A percentile compares a stretch with the other conserved stretches of the same genome.
These are phyloP conservation scores for Tauraco erythrolophus DNA, from an alignment of 2,113 vertebrate genomes.

Conservation along the genomic window DNA sequence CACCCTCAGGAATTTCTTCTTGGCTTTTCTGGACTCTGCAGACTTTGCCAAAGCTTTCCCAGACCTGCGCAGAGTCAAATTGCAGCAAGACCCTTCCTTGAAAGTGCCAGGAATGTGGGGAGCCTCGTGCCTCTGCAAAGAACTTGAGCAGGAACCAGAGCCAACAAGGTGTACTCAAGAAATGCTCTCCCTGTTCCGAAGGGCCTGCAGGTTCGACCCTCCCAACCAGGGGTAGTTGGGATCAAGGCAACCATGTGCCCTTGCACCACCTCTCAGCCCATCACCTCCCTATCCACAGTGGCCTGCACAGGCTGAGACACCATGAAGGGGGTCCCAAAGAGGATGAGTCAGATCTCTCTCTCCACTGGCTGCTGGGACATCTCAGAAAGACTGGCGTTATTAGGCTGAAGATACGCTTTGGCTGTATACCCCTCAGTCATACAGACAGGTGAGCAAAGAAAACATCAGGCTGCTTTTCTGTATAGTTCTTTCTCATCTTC, in stretches of 20 bases:
- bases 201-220: not conserved
- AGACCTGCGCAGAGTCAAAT: fast-evolving
- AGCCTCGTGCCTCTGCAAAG: not conserved
- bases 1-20: not conserved
- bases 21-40: not conserved
- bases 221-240: not conserved
- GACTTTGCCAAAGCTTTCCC: not conserved
- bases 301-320: not conserved
- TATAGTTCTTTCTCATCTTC: not conserved
- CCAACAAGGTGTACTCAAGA: fast-evolving
- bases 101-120: fast-evolving
- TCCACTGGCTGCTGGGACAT: not conserved
- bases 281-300: fast-evolving
- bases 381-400: not conserved
- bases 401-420: not conserved
- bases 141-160: not conserved
- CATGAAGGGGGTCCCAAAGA: not conserved
- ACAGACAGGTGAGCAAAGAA: not conserved
- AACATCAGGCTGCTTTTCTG: not conserved
- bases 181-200: not conserved
- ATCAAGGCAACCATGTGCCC: not conserved
- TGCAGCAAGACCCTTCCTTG: not conserved
- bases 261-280: not conserved
- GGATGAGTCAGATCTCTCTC: not conserved
- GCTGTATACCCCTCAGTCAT: not conserved